Evolutionary conservation across 2,888 invertebrate genomes (phyloP), one percentile per base, ranked within the genome.

Genomic region (Chrysolina americana): DNA sequence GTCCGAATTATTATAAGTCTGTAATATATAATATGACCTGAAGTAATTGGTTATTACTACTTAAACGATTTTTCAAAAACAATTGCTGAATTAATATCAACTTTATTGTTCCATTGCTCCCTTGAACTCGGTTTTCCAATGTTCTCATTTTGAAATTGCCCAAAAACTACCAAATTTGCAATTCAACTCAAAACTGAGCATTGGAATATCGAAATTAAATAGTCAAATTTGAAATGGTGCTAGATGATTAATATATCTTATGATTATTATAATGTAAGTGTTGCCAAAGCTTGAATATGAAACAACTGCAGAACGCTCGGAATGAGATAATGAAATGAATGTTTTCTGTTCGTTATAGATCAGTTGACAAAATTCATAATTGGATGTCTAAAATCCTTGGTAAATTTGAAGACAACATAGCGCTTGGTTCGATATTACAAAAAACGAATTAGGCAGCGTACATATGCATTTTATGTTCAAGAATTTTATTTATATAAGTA

Each of bases 241-340:
- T 79, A 76, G 75, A 70, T 76, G 74, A 75, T 68, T 72, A 70
- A 72, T 74, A 74, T 50, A 74, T 79, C 78, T 76, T 78, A 78
- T 78, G 78, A 78, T 71, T 76, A 78, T 81, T 79, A 81, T 81
- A 78, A 81, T 82, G 73, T 76, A 78, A 73, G 68, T 73, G 78
- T 78, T 79, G 79, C 79, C 80, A 77, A 53, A 28, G 23, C 50
- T 50, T 19, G 68, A 74, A 69, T 59, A 65, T 21, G 21, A 53
- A 53, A 53, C 53, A 53, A 3, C 28, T 59, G n/a, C 8, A 2
- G 9, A n/a, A n/a, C 15, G 5, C 15, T 17, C 36, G 9, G 6
- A 15, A 1, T 59, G 59, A 28, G 13, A 15, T 2, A n/a, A 11
- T 8, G 36, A 59, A 36, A 8, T 47, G 62, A 68, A 50, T 62